Percentiles rank a stretch among this genome's conserved stretches.
Conservation (phyloP, 2,113 vertebrate species). For the Chlamydotis undulata region DNA sequence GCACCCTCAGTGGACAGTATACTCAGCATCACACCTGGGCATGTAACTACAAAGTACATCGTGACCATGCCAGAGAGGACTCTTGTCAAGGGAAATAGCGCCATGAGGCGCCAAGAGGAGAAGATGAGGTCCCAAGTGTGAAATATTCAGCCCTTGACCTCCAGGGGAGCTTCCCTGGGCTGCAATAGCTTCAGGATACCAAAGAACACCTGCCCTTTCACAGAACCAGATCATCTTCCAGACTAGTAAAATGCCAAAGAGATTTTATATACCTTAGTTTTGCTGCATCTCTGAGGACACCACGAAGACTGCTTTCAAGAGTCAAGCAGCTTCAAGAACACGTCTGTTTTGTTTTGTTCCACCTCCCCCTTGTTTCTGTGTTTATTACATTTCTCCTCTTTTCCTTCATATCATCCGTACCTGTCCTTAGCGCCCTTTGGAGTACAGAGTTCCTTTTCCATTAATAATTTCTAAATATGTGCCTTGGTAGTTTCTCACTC, state of each 20-base stretch:
- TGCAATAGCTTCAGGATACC: not conserved
- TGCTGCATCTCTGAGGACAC: not conserved
- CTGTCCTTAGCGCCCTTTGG: not conserved
- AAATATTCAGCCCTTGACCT: not conserved
- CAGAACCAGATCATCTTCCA: not conserved
- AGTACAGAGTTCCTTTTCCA: not conserved
- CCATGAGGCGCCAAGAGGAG: not conserved
- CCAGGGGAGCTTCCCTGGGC: not conserved
- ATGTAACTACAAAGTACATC: not conserved
- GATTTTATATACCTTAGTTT: not conserved
- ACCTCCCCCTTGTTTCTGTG: not conserved
- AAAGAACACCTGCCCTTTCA: not conserved
- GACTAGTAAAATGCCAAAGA: not conserved
- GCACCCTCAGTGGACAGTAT: not conserved
- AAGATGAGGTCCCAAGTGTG: not conserved
- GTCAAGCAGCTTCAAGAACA: not conserved
- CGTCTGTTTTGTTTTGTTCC: not conserved
- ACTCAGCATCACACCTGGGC: not conserved
- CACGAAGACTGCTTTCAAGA: not conserved
- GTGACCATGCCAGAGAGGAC: not conserved
- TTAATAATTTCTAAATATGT: not conserved
- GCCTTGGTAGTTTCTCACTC: not conserved
- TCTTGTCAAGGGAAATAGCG: not conserved
- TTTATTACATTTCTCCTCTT: not conserved
- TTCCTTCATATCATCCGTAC: not conserved